These are phyloP conservation scores for Tiaroga cobitis DNA, from an alignment of 2,797 vertebrate genomes.

Conservation along the genomic window DNA sequence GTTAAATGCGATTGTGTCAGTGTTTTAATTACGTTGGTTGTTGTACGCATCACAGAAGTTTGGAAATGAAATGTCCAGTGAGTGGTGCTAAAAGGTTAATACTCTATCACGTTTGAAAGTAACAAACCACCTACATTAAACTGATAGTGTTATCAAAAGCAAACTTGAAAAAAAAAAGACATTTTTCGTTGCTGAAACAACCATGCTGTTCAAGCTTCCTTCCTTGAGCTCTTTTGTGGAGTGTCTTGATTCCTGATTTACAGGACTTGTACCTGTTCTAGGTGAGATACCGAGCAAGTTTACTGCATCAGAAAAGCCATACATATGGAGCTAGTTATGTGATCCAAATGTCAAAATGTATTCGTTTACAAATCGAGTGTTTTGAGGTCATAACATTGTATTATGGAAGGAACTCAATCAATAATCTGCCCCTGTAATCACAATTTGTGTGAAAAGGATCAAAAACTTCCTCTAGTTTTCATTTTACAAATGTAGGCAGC, in stretches of 20 bases:
- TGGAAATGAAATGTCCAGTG: background rate
- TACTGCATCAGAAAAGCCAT: background rate
- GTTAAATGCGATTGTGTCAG: too few relatives aligned
- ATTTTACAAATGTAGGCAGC: background rate
- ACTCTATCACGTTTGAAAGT: background rate
- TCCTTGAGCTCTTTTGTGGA: background rate
- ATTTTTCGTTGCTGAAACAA: too few relatives aligned
- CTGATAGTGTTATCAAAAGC: background rate
- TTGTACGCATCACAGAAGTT: background rate
- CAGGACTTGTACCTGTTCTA: background rate
- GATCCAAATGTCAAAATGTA: background rate
- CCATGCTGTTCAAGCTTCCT: too few relatives aligned
- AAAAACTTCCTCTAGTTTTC: background rate
- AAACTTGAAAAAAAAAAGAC: background rate
- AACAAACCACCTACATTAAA: background rate
- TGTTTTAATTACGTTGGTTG: background rate
- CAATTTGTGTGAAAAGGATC: too few relatives aligned
- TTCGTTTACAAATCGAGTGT: too few relatives aligned
- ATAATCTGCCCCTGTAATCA: background rate
- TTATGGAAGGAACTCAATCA: background rate
- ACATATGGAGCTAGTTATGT: background rate
- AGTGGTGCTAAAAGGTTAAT: background rate
- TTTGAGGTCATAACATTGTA: background rate
- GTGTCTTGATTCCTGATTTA: background rate
- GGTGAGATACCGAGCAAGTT: background rate